Evolutionary conservation across 2,888 invertebrate species (phyloP).

Genomic region (Anthophora plumipes): DNA sequence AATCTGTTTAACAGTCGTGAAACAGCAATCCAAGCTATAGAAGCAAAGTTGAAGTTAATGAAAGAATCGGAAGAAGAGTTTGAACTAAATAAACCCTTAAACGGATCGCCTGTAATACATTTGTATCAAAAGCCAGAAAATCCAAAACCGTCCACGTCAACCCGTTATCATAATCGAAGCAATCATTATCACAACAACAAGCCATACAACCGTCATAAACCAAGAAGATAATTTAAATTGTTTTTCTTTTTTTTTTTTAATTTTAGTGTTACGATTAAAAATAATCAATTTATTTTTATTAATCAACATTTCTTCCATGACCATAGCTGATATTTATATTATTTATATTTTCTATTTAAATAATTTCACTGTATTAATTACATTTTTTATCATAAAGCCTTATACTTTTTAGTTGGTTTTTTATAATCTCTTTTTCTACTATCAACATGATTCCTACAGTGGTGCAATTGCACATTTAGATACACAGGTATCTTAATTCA

Average conservation of each 20-base stretch:
- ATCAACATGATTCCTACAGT: conserved; percentile 63
- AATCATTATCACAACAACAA: conserved; percentile 78
- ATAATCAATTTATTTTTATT: conserved; percentile 33
- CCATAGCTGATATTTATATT: conserved; percentile 65
- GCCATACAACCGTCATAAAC: conserved; percentile 81
- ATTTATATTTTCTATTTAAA: conserved; percentile 60
- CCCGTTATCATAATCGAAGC: conserved; percentile 76
- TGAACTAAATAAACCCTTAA: conserved; percentile 90
- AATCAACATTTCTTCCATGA: conserved; percentile 53
- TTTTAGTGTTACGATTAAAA: conserved; percentile 42
- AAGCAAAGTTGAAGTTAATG: conserved; percentile 93
- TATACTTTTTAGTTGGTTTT: conserved; percentile 41
- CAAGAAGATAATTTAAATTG: conserved; percentile 80
- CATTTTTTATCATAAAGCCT: conserved; percentile 32
- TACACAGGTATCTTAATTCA: conserved; percentile 57
- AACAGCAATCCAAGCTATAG: conserved; percentile 94
- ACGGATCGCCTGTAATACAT: conserved; percentile 89
- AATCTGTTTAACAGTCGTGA: conserved; percentile 86
- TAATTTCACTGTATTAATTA: conserved; percentile 34
- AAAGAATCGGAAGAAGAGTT: conserved; percentile 89
- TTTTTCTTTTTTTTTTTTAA: conserved; percentile 28
- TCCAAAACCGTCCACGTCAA: conserved; percentile 82
- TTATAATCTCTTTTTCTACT: conserved; percentile 35
- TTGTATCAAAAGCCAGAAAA: conserved; percentile 87
- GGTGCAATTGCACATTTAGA: conserved; percentile 42